Base-by-base conservation (phyloP, 2,888 invertebrate genomes). In the Aricia artaxerxes region DNA sequence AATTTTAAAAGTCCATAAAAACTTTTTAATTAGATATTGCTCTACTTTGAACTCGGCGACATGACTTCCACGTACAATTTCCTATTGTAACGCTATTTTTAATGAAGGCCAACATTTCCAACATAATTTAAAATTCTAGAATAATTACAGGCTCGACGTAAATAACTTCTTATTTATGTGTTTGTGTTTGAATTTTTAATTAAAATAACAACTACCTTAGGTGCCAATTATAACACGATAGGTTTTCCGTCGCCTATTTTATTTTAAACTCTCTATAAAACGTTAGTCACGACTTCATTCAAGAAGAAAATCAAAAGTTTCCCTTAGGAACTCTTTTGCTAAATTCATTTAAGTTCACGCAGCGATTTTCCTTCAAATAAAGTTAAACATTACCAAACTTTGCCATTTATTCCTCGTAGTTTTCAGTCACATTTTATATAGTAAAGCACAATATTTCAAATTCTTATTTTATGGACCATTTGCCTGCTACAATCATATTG, bases 141-240 rank as follows among this genome's bases (percentile, higher is more conserved):
- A 75, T 75, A 75, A 75, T 75, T 75, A 53, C 75, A 49, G 49
- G 53, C 31, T 49, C 75, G 53, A 75, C 40, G 73, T 24, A 73
- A 73, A 73, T 73, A 73, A 73, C 64, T 64, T 31, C 64, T 64
- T 64, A 64, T 64, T 64, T 64, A 64, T 64, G 64, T 31, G 31
- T 64, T 64, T 31, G 64, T 31, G 31, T 64, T 64, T 64, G 31
- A 64, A 64, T 64, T 64, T 64, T 64, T 64, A 11, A 31, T 64
- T 31, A 64, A 64, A 64, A 24, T 64, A 64, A 64, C 64, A 64
- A 64, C 31, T 31, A 31, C 11, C 64, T 64, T 11, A 31, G 31
- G 64, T 31, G 61, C 64, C 11, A 31, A 24, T 11, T 64, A 64
- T 31, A 64, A 57, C 13, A 57, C 57, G 57, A 16, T 57, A 57